Conservation (phyloP, 2,888 invertebrate species). For the Eristalinus aeneus region DNA sequence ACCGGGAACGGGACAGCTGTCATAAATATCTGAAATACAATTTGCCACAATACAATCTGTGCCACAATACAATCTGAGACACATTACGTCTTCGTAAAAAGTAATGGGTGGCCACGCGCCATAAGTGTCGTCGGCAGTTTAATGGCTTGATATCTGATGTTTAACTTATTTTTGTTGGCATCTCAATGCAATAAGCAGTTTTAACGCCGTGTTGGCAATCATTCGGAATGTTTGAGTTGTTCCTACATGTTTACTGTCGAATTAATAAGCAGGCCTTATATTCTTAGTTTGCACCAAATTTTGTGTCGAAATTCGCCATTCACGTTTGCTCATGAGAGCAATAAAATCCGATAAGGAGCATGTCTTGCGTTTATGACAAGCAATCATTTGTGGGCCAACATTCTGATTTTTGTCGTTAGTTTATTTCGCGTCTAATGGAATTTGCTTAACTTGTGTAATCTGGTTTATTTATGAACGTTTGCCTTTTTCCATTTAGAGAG, state of each 20-base stretch:
- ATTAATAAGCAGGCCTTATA: not conserved
- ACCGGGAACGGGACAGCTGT: too few species aligned
- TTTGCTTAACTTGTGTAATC: not conserved
- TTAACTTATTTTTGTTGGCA: not conserved
- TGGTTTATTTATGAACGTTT: not conserved
- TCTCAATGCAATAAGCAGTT: not conserved
- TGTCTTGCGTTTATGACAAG: not conserved
- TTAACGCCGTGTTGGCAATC: not conserved
- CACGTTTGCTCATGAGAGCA: not conserved
- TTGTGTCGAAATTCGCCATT: not conserved
- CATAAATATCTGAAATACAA: too few species aligned
- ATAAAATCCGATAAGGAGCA: not conserved
- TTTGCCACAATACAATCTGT: too few species aligned
- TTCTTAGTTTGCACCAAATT: not conserved
- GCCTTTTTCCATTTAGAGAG: not conserved
- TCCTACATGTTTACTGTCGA: not conserved
- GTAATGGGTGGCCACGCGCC: not conserved
- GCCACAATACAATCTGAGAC: not conserved
- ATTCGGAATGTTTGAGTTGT: not conserved
- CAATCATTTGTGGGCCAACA: not conserved
- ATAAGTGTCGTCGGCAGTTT: not conserved
- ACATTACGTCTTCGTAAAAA: not conserved
- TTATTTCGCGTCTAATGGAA: not conserved
- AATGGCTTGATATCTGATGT: not conserved
- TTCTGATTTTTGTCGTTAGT: not conserved